Percentiles rank a stretch among this genome's conserved stretches.
phyloP scores from a whole-genome alignment of 2,113 vertebrate genomes.

The Plectropomus leopardus region DNA sequence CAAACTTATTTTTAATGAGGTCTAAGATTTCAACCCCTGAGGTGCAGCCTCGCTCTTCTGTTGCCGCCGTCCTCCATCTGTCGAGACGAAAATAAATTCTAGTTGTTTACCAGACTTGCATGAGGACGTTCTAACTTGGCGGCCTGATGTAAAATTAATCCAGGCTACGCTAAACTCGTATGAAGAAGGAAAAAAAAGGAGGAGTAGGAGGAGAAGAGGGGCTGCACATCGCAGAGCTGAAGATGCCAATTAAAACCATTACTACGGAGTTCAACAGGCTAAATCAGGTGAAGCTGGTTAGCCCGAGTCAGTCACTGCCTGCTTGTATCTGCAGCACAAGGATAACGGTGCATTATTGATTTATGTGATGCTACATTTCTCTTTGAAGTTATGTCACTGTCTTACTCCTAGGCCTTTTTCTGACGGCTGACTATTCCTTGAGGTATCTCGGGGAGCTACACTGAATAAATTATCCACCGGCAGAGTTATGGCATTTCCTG shows the following conservation, averaged over 20 bases:
- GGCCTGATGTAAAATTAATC: conserved; percentile 68
- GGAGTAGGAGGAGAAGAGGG: conserved; percentile 11
- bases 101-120: conserved; percentile 59
- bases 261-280: neutral
- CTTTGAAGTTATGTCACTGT: conserved; percentile 63
- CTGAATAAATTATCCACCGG: conserved; percentile 73
- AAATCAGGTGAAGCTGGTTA: conserved; percentile 27
- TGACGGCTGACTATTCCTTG: conserved; percentile 54
- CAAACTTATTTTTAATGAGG: conserved; percentile 63
- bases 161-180: conserved; percentile 30
- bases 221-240: conserved; percentile 2
- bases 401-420: conserved; percentile 57
- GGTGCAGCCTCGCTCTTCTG: conserved; percentile 48
- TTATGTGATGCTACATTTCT: conserved; percentile 51
- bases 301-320: conserved; percentile 1
- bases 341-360: conserved; percentile 54
- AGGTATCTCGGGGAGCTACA: conserved; percentile 56
- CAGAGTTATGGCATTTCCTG: conserved; percentile 67
- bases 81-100: conserved; percentile 66
- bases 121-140: conserved; percentile 52
- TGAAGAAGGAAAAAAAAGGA: neutral
- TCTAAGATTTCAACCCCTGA: conserved; percentile 67
- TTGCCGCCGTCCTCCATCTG: conserved; percentile 63
- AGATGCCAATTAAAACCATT: conserved; percentile 19
- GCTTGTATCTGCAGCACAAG: conserved; percentile 17